Base-by-base conservation (phyloP, 2,888 invertebrate species). In the Rotaria socialis region DNA sequence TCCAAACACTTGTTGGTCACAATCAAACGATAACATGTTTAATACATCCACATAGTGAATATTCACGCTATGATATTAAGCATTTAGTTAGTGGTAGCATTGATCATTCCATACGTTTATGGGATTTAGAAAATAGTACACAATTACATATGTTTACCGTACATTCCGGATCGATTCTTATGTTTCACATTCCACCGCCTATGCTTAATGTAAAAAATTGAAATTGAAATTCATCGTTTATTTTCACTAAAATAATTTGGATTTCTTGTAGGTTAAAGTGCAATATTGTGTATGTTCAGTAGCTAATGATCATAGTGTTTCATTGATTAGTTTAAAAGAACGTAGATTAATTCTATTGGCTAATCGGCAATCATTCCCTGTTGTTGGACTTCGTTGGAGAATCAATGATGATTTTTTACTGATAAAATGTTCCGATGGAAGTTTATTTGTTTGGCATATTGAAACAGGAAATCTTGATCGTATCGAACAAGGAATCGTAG, bases 361-460 rank as follows among this genome's bases (percentile, higher is more conserved):
- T 0, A 94, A 95, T 0, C 93, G 96, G 35, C 99, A 99, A 91
- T 93, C 97, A 67, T 98, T 97, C 91, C 98, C 99, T 0, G 96
- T 99, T 47, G 94, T 95, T 47, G 94, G 94, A 55, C 96, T 98
- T 88, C 96, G 97, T 91, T 97, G 97, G 96, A 93, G 97, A 80
- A 97, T 98, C 0, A 93, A 96, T 4, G 98, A 99, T 90, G 99
- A 99, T 91, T 99, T 97, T 90, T 95, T 99, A 93, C 95, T 97
- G 88, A 96, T 98, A 35, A 96, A 96, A 0, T 97, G 97, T 91
- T 95, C 96, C 14, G 98, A 99, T 91, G 97, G 97, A 4, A 96
- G 97, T 0, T 97, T 98, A 2, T 97, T 97, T 91, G 96, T 99
- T 0, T 99, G 99, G 99, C 98, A 99, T 93, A 98, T 99, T 97